Conservation (phyloP, 2,113 vertebrate genomes). For the Neogale vison region DNA sequence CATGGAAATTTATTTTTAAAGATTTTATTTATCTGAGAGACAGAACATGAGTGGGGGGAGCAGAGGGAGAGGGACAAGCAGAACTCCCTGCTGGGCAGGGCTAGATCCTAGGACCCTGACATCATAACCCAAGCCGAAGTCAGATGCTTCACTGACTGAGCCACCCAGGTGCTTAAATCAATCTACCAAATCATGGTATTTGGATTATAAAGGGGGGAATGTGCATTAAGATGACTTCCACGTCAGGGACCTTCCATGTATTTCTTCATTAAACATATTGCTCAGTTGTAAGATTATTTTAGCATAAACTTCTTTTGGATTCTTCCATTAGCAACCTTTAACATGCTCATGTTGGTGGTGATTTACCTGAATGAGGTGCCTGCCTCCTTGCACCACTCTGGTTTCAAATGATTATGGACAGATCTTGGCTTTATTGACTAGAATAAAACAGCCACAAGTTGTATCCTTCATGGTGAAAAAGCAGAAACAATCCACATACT, state of each 20-base stretch:
- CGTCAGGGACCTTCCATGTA: background rate
- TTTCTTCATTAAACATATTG: constrained; percentile 27
- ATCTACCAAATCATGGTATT: background rate
- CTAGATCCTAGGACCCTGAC: background rate
- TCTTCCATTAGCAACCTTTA: background rate
- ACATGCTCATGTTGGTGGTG: background rate
- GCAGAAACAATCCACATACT: background rate
- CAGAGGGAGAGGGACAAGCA: background rate
- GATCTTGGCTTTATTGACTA: background rate
- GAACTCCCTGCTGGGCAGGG: background rate
- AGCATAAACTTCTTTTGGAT: background rate
- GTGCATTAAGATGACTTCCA: background rate
- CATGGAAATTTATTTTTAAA: background rate
- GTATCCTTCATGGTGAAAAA: constrained; percentile 1
- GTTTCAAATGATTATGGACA: background rate
- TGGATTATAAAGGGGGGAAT: background rate
- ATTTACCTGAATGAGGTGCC: background rate
- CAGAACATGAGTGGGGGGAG: background rate
- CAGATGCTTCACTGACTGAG: background rate
- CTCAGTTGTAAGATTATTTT: background rate
- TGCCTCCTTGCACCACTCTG: background rate
- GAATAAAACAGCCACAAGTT: background rate
- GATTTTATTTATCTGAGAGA: background rate
- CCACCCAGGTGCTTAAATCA: background rate
- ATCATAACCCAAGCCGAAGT: background rate